Evolutionary conservation across 2,888 invertebrate species (phyloP), one percentile per base, ranked within the genome.

Genomic region (Eristalinus sepulchralis): DNA sequence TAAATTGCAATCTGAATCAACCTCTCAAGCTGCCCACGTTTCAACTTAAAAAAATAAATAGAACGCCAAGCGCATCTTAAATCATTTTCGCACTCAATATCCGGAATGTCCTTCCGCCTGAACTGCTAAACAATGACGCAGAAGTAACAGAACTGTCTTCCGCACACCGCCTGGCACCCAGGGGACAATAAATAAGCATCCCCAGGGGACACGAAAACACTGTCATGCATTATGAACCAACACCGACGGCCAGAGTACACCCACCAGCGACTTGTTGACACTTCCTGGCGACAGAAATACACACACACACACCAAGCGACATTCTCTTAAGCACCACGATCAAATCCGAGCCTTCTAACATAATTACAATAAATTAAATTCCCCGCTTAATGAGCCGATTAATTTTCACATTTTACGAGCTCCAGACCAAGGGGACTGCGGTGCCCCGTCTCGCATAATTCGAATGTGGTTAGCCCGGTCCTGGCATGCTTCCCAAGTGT

Each of bases 291-390:
- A 33, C 39, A 11, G 57, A 20, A 31, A 27, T 53, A 17, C 33
- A 57, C 70, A 70, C 60, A n/a, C 6, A 17, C 47, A 17, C 47
- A 17, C 17, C 13, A 13, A 39, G 13, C 5, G 6, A 47, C 66
- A 78, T 17, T 70, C 78, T 62, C 78, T 67, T 66, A 76, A 70
- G 53, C 67, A 47, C 53, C 36, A 75, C 55, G 71, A 86, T 83
- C 78, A 79, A 75, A 86, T 82, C 83, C 75, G 60, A 85, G 63
- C 60, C 71, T 66, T 62, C 86, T 63, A 67, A 67, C 78, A 75
- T 79, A 82, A 83, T 83, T 79, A 86, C 86, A 79, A 86, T 86
- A 86, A 86, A 86, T 83, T 86, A 86, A 86, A 83, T 86, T 86
- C 78, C 33, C 70, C 71, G 78, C 78, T 83, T 83, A 86, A 86